These are phyloP conservation scores for Temnothorax longispinosus DNA, from an alignment of 1,140 invertebrate genomes.

Conservation along the genomic window DNA sequence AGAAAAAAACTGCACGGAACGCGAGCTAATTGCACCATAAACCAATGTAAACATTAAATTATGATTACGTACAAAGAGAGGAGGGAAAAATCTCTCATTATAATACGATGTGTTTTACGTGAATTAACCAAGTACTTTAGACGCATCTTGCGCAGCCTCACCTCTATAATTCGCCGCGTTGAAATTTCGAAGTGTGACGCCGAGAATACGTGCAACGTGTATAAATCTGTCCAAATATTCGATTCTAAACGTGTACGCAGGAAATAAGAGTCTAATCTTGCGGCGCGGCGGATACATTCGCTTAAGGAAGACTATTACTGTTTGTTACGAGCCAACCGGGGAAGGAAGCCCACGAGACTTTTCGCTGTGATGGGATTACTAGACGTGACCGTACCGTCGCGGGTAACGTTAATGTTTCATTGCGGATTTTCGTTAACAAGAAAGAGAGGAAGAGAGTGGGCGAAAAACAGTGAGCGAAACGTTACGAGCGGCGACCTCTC, in stretches of 20 bases:
- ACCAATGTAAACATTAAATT: slow-evolving; percentile 1
- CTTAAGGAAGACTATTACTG: neutral
- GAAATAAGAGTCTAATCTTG: slow-evolving; percentile 3
- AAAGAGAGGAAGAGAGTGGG: neutral
- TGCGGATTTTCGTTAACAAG: neutral
- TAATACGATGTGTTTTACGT: neutral
- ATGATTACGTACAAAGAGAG: neutral
- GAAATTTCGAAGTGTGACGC: neutral
- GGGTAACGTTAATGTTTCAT: slow-evolving; percentile 10
- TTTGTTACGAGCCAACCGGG: neutral
- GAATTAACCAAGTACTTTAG: neutral
- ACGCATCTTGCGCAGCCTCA: neutral
- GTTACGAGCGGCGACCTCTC: neutral
- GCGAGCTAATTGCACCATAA: neutral
- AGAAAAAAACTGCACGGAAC: neutral
- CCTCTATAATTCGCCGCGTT: neutral
- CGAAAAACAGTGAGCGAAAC: neutral
- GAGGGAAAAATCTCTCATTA: neutral
- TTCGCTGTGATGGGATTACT: neutral
- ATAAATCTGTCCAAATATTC: neutral
- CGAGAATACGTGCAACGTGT: neutral
- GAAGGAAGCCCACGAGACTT: neutral
- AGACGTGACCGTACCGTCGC: slow-evolving; percentile 1
- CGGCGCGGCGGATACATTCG: neutral
- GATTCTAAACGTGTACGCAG: neutral